Base-by-base conservation (phyloP, 2,888 invertebrate species). In the Tridacna gigas region DNA sequence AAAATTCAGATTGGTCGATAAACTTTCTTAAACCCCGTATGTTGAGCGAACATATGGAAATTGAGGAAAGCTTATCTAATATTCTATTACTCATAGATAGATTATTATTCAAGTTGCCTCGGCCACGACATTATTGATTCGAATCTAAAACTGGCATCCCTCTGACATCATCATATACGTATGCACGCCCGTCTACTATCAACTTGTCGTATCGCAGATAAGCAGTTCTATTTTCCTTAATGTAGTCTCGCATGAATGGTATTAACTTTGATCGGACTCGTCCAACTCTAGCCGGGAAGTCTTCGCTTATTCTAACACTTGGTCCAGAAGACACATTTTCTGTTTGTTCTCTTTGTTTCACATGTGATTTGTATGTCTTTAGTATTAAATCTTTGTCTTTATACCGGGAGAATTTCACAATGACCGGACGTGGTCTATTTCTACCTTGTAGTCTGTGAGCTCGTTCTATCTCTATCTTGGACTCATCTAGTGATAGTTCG, bases 331-430 rank as follows among this genome's bases (percentile, higher is more conserved):
- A 13, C 15, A 18, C 11, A 18, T 65, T 11, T n/a, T 65, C 65
- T 65, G 20, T 18, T n/a, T 18, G n/a, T 65, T 22, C 11, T 65
- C 22, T 22, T 18, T 12, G 15, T 65, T n/a, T 65, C 11, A 12
- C 11, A n/a, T n/a, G 12, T n/a, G 20, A 12, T n/a, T 22, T 18
- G 22, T 65, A 18, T 18, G 65, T 12, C 65, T 65, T 12, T n/a
- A 65, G 22, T 18, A 65, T n/a, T 11, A 13, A 12, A 65, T 65
- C 22, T 65, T 65, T 65, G 22, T 65, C 65, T n/a, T 65, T 65
- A 18, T n/a, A 65, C 11, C 11, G n/a, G n/a, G 65, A 65, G 15
- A 65, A 65, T 65, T 65, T 65, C 65, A 65, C 65, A 65, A 65
- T 18, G n/a, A 65, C 65, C 12, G 65, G 65, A 18, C 65, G 20